phyloP scores from a whole-genome alignment of 2,888 invertebrate genomes.

The Eilema sororculum region DNA sequence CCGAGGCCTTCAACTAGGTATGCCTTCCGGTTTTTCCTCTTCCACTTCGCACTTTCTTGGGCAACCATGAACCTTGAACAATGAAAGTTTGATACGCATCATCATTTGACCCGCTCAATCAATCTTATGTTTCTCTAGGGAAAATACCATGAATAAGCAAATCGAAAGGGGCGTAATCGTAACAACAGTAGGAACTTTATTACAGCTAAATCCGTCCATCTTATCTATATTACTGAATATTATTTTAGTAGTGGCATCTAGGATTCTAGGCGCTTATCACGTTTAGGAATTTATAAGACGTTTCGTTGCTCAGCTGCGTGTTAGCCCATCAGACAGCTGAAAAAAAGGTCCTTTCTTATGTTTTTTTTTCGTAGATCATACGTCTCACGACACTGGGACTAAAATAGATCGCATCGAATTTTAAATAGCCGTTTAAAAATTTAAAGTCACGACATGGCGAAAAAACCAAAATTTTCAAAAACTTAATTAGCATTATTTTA shows the following conservation, averaged over 20 bases:
- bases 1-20: too few relatives aligned
- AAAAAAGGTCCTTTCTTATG: neutral
- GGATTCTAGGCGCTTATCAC: neutral
- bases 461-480: neutral
- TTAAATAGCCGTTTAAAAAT: neutral
- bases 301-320: neutral
- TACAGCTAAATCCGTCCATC: too few relatives aligned
- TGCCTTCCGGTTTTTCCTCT: too few relatives aligned
- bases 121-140: too few relatives aligned
- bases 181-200: too few relatives aligned
- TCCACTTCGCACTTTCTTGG: too few relatives aligned
- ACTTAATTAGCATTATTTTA: neutral
- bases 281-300: conserved; percentile 6
- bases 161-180: too few relatives aligned
- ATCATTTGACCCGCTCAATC: too few relatives aligned
- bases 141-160: too few relatives aligned
- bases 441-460: neutral
- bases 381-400: neutral
- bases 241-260: neutral
- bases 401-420: neutral
- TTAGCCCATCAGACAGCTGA: conserved; percentile 2
- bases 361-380: neutral
- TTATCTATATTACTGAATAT: neutral
- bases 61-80: too few relatives aligned
- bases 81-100: too few relatives aligned